These are phyloP conservation scores for Leuciscus waleckii DNA, from an alignment of 2,797 vertebrate species.

Conservation along the genomic window DNA sequence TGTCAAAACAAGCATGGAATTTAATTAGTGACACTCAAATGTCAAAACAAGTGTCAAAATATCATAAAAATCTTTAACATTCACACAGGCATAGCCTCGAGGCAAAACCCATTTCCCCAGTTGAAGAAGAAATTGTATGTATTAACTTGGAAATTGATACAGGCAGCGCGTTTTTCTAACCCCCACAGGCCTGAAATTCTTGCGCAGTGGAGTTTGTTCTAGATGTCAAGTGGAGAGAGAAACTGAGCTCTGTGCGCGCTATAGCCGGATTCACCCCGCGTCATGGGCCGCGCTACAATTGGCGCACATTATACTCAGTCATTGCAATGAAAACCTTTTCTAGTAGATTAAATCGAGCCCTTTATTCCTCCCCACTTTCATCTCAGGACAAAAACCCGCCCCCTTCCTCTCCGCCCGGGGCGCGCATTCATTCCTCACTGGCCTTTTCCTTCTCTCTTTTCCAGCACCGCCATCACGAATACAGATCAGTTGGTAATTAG, in stretches of 20 bases:
- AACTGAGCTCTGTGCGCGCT: conserved; percentile 34
- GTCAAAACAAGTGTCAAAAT: conserved; percentile 33
- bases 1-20: conserved; percentile 11
- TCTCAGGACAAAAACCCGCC: conserved; percentile 88
- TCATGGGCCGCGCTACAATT: conserved; percentile 75
- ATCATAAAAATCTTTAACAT: conserved; percentile 37
- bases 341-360: conserved; percentile 95
- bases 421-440: conserved; percentile 91
- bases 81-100: conserved; percentile 6
- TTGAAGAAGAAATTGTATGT: conserved; percentile 26
- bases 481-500: conserved; percentile 68
- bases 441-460: conserved; percentile 67
- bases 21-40: conserved; percentile 16
- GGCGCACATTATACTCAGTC: conserved; percentile 81
- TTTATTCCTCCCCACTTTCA: conserved; percentile 97
- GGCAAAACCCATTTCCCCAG: conserved; percentile 15
- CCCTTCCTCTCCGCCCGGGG: conserved; percentile 84
- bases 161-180: conserved; percentile 51
- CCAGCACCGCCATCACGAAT: conserved; percentile 72
- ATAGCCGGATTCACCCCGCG: conserved; percentile 36
- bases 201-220: conserved; percentile 46
- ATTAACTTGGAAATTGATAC: conserved; percentile 58
- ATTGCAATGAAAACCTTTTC: conserved; percentile 82
- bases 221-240: conserved; percentile 43
- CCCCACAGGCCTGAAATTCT: conserved; percentile 45